Evolutionary conservation across 1,140 invertebrate species (phyloP).

Genomic region (Andricus grossulariae): DNA sequence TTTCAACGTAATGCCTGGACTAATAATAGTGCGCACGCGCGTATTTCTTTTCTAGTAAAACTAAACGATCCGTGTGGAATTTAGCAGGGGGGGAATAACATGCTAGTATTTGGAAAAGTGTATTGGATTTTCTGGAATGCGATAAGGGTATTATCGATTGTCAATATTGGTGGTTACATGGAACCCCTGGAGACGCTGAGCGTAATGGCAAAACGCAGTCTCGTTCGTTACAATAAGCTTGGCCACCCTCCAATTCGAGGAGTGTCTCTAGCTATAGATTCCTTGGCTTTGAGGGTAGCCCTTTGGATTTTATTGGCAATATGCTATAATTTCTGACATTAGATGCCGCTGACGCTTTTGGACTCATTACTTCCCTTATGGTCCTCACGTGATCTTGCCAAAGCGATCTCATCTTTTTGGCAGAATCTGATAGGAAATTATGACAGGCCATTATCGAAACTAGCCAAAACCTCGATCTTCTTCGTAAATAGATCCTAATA

Average conservation of each 20-base stretch:
- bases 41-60: too few relatives aligned
- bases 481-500: slow-evolving; percentile 47
- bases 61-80: too few relatives aligned
- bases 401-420: slow-evolving; percentile 61
- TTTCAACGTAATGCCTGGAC: too few relatives aligned
- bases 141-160: slow-evolving; percentile 68
- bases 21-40: too few relatives aligned
- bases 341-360: slow-evolving; percentile 75
- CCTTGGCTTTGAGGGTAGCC: slow-evolving; percentile 61
- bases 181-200: slow-evolving; percentile 62
- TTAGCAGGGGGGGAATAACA: too few relatives aligned
- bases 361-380: slow-evolving; percentile 72
- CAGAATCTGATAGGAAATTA: slow-evolving; percentile 74
- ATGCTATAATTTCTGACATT: slow-evolving; percentile 77
- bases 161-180: slow-evolving; percentile 67
- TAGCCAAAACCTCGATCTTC: slow-evolving; percentile 42
- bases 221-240: slow-evolving; percentile 73
- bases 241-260: slow-evolving; percentile 60
- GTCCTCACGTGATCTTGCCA: slow-evolving; percentile 68
- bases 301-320: slow-evolving; percentile 76
- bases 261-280: slow-evolving; percentile 58
- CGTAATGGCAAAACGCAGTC: slow-evolving; percentile 69
- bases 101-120: neutral
- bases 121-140: slow-evolving; percentile 35
- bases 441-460: slow-evolving; percentile 61